Evolutionary conservation across 2,888 invertebrate genomes (phyloP), one percentile per base, ranked within the genome.

Genomic region (Cremastinae sp.): DNA sequence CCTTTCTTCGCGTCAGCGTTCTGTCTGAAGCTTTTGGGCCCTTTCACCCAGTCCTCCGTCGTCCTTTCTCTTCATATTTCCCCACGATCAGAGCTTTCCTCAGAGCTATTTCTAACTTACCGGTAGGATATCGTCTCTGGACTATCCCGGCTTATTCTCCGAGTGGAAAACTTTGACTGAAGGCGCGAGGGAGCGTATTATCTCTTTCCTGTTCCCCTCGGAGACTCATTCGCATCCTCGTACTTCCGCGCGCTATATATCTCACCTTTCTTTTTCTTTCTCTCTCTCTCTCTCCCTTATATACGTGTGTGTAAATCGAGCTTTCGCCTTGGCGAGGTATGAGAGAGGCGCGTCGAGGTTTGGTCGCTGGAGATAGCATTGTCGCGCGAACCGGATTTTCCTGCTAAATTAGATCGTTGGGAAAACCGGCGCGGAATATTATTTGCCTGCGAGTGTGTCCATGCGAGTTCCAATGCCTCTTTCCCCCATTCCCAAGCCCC

Each of bases 321-420:
- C 28, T 28, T 28, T 28, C 28, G 28, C 2, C 28, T 28, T 2
- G 53, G 43, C 56, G 45, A 41, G 39, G n/a, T 12, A 51, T 22
- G 35, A 41, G 64, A 61, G 69, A 69, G 69, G 51, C 43, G 66
- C 64, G 41, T 49, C 58, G 37, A n/a, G n/a, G 79, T 70, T 71
- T 78, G 78, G 79, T 58, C 47, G 51, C 49, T 66, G 53, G 76
- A 75, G 79, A 79, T 80, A 80, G 72, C 74, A 80, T 80, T 80
- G 75, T 79, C 73, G 69, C 78, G 55, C 41, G 64, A 51, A 75
- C 69, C 58, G 72, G 78, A 78, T 79, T 79, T 75, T 78, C 69
- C 76, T 64, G 78, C 66, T 78, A 79, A 80, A 80, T 80, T 80
- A 76, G 79, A 78, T 80, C 76, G 76, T 78, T 74, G 77, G 69